A percentile compares a stretch with the other conserved stretches of the same genome.
Evolutionary conservation across 2,888 invertebrate species (phyloP).

Genomic region (Octonoba sinensis): DNA sequence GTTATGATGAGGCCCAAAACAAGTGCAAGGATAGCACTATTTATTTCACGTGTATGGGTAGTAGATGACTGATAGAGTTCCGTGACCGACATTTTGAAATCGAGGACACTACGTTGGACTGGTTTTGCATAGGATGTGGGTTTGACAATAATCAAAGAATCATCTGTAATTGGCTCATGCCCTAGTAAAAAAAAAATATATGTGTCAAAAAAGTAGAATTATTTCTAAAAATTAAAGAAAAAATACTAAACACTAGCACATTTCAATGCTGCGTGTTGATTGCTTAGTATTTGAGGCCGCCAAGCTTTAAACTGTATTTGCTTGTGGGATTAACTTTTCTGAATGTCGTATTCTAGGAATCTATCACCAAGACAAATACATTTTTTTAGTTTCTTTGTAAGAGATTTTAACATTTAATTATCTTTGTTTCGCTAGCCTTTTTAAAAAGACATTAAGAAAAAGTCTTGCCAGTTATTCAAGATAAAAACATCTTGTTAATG

Average conservation of each 20-base stretch:
- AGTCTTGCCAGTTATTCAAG: no score
- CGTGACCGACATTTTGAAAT: constrained; percentile 55
- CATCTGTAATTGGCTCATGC: constrained; percentile 8
- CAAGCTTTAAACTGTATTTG: no score
- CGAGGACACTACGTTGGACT: constrained; percentile 43
- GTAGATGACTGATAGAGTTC: constrained; percentile 60
- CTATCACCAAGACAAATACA: no score
- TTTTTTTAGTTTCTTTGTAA: no score
- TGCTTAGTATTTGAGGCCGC: no score
- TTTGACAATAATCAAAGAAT: constrained; percentile 16
- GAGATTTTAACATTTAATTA: no score
- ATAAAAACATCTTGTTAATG: no score
- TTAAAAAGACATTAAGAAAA: no score
- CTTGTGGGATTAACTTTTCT: no score
- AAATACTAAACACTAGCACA: background rate
- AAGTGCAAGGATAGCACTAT: constrained; percentile 79
- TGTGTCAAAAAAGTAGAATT: background rate
- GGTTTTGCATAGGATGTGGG: constrained; percentile 9
- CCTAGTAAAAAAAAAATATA: constrained; percentile 13
- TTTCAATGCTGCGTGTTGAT: background rate
- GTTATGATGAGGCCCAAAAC: constrained; percentile 83
- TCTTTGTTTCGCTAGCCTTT: no score
- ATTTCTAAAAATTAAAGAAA: background rate
- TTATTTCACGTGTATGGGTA: constrained; percentile 63
- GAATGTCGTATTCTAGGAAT: no score